phyloP scores from a whole-genome alignment of 1,140 invertebrate genomes.

The Delia radicum region DNA sequence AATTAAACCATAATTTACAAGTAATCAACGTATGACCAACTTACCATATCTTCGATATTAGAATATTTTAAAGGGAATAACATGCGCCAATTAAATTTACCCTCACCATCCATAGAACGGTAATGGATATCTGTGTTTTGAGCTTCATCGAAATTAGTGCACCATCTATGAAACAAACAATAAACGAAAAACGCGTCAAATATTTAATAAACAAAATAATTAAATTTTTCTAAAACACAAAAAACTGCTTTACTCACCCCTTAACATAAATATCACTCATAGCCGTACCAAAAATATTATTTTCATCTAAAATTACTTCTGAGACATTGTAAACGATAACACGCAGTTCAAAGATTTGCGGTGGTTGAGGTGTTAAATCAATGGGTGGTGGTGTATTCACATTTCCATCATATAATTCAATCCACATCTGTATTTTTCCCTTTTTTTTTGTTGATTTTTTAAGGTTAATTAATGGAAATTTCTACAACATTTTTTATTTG shows the following conservation, averaged over 20 bases:
- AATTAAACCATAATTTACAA: too few relatives aligned
- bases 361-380: conserved; percentile 75
- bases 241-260: conserved; percentile 66
- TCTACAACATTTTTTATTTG: not conserved
- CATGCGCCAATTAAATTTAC: conserved; percentile 91
- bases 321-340: conserved; percentile 81
- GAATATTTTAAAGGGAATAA: conserved; percentile 80
- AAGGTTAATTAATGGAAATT: not conserved
- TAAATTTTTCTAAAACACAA: not conserved
- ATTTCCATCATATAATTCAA: conserved; percentile 78
- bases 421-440: conserved; percentile 88
- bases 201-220: not conserved
- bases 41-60: conserved; percentile 73
- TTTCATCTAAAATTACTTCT: conserved; percentile 72
- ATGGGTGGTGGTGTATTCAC: conserved; percentile 65
- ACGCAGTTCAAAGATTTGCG: conserved; percentile 77
- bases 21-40: not conserved
- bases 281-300: conserved; percentile 77
- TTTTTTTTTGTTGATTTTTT: conserved; percentile 42
- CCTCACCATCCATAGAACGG: conserved; percentile 76
- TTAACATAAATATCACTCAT: conserved; percentile 85
- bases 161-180: conserved; percentile 63
- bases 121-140: conserved; percentile 84
- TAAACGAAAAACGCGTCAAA: not conserved
- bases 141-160: conserved; percentile 66